phyloP scores from a whole-genome alignment of 2,797 vertebrate genomes.

The Cryptoblepharus egeriae region DNA sequence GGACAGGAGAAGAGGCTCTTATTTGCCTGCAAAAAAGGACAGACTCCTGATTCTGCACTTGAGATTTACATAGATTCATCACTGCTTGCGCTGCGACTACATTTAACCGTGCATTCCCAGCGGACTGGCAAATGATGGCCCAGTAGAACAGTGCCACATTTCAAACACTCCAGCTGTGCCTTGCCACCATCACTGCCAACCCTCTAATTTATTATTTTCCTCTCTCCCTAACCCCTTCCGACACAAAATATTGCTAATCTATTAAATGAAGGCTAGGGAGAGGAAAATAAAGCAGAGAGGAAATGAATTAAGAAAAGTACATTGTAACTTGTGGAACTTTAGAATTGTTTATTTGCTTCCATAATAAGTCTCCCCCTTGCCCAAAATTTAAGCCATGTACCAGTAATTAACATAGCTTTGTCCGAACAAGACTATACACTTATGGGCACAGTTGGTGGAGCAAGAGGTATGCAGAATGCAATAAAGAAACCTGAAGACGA shows the following conservation, averaged over 20 bases:
- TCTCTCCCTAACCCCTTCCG: conserved; percentile 14
- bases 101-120: conserved; percentile 63
- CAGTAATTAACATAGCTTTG: conserved; percentile 34
- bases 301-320: conserved; percentile 57
- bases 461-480: conserved; percentile 32
- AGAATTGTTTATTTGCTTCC: conserved; percentile 39
- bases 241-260: conserved; percentile 69
- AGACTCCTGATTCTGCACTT: conserved; percentile 35
- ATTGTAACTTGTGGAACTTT: conserved; percentile 52
- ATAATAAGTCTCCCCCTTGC: not conserved
- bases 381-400: conserved; percentile 36
- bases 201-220: conserved; percentile 63
- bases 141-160: conserved; percentile 67
- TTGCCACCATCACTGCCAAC: conserved; percentile 60
- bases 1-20: conserved; percentile 35
- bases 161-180: conserved; percentile 63
- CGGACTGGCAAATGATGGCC: conserved; percentile 59
- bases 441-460: conserved; percentile 41
- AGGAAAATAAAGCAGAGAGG: conserved; percentile 32
- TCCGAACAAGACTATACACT: conserved; percentile 41
- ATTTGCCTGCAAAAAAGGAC: conserved; percentile 48
- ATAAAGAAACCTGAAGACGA: conserved; percentile 52
- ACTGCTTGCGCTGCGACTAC: conserved; percentile 60
- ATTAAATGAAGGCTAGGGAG: conserved; percentile 49
- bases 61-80: conserved; percentile 65